A percentile compares a stretch with the other conserved stretches of the same genome.
phyloP scores from a whole-genome alignment of 2,113 vertebrate genomes.

The Diadophis punctatus region DNA sequence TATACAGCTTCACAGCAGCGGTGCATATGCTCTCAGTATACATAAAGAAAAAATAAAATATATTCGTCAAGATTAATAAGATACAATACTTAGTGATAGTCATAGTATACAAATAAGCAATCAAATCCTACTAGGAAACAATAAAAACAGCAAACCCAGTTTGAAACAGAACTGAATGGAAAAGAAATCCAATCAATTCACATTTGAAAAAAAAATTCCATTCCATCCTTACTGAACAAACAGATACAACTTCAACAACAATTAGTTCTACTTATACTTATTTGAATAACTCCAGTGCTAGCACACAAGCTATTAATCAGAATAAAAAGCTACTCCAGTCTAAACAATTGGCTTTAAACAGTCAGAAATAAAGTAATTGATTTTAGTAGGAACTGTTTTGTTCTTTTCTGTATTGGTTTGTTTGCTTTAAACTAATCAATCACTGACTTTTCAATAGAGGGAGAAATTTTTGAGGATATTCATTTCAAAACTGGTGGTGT shows the following conservation, averaged over 20 bases:
- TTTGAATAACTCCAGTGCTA: conserved; percentile 44
- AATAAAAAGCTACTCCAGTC: conserved; percentile 45
- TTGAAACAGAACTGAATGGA: conserved; percentile 21
- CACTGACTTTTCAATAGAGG: conserved; percentile 10
- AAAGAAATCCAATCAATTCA: conserved; percentile 24
- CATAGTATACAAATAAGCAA: no score
- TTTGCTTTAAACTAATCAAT: conserved; percentile 44
- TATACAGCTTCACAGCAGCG: no score
- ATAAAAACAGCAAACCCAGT: background rate
- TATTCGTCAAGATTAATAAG: no score
- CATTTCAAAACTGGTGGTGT: background rate
- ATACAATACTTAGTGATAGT: no score
- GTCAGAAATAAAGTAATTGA: conserved; percentile 53
- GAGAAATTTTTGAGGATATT: conserved; percentile 24
- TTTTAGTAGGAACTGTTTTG: conserved; percentile 48
- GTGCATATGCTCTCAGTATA: no score
- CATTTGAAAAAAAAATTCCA: conserved; percentile 26
- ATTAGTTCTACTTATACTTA: conserved; percentile 56
- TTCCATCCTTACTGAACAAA: conserved; percentile 22
- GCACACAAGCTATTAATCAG: conserved; percentile 54
- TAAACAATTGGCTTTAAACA: conserved; percentile 57
- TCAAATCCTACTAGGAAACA: no score
- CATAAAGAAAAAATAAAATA: no score
- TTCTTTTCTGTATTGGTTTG: conserved; percentile 7
- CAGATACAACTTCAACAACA: conserved; percentile 39